A percentile compares a stretch with the other conserved stretches of the same genome.
Conservation (phyloP, 1,140 invertebrate species). For the Sarcophaga peregrina region DNA sequence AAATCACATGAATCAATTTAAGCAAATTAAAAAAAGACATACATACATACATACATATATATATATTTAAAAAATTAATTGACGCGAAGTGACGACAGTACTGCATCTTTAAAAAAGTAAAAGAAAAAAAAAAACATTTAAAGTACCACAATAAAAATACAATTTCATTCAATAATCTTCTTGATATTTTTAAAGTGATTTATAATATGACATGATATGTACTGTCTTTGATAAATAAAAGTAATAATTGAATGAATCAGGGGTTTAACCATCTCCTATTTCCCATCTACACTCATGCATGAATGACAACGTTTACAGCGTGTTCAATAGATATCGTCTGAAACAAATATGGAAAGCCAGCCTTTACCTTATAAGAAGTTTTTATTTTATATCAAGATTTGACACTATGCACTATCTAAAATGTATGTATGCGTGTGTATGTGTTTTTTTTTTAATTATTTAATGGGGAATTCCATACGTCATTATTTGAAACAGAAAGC, state of each 20-base stretch:
- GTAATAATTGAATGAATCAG: neutral
- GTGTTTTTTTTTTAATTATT: slow-evolving; percentile 9
- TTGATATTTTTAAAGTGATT: neutral
- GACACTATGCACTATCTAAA: neutral
- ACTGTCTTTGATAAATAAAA: neutral
- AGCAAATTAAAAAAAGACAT: no score
- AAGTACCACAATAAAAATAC: neutral
- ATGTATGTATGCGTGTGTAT: neutral
- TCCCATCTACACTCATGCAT: neutral
- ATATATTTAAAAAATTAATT: neutral
- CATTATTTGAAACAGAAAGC: slow-evolving; percentile 14
- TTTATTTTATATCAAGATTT: neutral
- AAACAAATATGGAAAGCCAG: neutral
- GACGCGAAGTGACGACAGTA: neutral
- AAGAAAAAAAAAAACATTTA: neutral
- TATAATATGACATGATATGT: neutral
- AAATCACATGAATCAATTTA: slow-evolving; percentile 13
- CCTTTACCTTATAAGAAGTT: slow-evolving; percentile 10
- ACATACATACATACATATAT: slow-evolving; percentile 3
- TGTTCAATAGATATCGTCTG: neutral
- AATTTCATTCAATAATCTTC: slow-evolving; percentile 8
- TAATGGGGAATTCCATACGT: slow-evolving; percentile 38
- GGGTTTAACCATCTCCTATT: slow-evolving; percentile 5
- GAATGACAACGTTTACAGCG: neutral
- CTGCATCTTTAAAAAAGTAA: neutral